phyloP scores from a whole-genome alignment of 2,888 invertebrate species.

The Ametastegia equiseti region DNA sequence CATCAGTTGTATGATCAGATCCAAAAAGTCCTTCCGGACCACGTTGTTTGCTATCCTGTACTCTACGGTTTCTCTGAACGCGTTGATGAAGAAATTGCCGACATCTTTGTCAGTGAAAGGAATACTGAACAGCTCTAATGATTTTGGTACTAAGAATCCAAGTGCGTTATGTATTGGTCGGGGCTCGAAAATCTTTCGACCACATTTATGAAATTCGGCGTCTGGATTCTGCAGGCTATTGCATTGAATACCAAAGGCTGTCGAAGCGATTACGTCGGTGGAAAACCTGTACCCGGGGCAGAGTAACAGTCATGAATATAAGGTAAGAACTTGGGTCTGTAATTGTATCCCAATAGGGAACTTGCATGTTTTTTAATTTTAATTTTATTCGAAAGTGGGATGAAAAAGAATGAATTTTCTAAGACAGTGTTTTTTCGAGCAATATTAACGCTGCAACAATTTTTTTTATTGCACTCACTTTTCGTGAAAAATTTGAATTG shows the following conservation, averaged over 20 bases:
- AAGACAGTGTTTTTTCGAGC: too few species aligned
- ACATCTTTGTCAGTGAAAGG: not conserved
- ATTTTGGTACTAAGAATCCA: not conserved
- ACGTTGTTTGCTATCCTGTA: not conserved
- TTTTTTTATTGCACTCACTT: too few species aligned
- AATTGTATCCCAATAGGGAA: too few species aligned
- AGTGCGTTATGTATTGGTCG: constrained; percentile 4
- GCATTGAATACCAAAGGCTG: constrained; percentile 67
- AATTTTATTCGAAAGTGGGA: too few species aligned
- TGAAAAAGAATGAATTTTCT: too few species aligned
- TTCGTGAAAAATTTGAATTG: too few species aligned
- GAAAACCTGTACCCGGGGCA: constrained; percentile 52
- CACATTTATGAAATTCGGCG: constrained; percentile 66
- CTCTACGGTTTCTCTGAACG: not conserved
- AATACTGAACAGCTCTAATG: not conserved
- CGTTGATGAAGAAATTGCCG: not conserved
- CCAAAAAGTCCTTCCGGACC: not conserved
- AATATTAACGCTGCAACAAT: too few species aligned
- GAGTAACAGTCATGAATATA: not conserved
- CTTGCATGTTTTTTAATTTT: too few species aligned
- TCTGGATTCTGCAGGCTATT: constrained; percentile 64
- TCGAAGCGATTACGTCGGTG: constrained; percentile 66
- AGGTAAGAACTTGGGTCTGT: too few species aligned
- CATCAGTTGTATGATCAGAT: not conserved
- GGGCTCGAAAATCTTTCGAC: constrained; percentile 61